Evolutionary conservation across 2,888 invertebrate species (phyloP).

Genomic region (Dasypogon diadema): DNA sequence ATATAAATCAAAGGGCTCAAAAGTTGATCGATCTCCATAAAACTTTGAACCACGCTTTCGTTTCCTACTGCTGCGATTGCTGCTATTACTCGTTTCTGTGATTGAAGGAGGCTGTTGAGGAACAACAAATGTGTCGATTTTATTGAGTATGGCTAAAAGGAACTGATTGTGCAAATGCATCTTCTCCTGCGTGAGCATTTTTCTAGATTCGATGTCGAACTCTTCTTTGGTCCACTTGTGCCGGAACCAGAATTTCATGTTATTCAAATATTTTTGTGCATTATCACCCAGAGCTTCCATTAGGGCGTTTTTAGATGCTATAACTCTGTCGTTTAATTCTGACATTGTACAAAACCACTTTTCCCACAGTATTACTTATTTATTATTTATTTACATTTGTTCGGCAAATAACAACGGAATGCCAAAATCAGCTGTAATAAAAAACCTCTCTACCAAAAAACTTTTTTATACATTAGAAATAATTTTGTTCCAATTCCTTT

Average conservation of each 20-base stretch:
- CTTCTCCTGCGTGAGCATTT: slow-evolving; percentile 79
- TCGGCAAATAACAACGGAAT: too few relatives aligned
- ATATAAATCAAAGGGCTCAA: slow-evolving; percentile 73
- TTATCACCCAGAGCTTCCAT: slow-evolving; percentile 75
- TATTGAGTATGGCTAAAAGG: slow-evolving; percentile 81
- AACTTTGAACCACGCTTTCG: slow-evolving; percentile 70
- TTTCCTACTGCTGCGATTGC: slow-evolving; percentile 66
- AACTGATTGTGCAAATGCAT: slow-evolving; percentile 89
- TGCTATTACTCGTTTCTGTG: slow-evolving; percentile 57
- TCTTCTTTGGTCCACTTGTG: slow-evolving; percentile 84
- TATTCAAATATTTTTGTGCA: slow-evolving; percentile 77
- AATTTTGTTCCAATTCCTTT: too few relatives aligned
- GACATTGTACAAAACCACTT: too few relatives aligned
- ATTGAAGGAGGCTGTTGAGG: slow-evolving; percentile 58
- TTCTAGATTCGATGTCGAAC: slow-evolving; percentile 83
- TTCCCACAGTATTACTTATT: too few relatives aligned
- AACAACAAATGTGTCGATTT: slow-evolving; percentile 71
- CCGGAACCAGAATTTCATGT: slow-evolving; percentile 82
- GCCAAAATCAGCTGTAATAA: too few relatives aligned
- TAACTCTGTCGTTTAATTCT: slow-evolving; percentile 62
- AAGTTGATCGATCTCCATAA: slow-evolving; percentile 72
- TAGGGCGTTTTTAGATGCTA: slow-evolving; percentile 63
- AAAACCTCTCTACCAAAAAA: too few relatives aligned
- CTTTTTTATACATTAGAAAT: too few relatives aligned
- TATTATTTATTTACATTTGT: too few relatives aligned